Conservation (phyloP, 2,888 invertebrate species). For the Drosophila macrothrix region DNA sequence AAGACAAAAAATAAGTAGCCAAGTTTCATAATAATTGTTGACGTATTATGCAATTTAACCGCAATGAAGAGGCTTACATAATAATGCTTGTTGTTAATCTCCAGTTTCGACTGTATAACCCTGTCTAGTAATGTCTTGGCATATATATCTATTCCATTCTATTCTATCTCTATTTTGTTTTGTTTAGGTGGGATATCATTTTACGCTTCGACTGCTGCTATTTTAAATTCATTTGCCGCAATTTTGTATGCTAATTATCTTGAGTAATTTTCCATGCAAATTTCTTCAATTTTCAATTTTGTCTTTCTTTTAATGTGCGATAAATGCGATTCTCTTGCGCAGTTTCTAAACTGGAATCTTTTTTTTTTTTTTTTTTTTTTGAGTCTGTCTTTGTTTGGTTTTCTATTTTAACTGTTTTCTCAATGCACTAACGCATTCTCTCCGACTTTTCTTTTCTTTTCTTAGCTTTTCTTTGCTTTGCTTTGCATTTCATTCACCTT, state of each 20-base stretch:
- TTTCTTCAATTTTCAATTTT: slow-evolving; percentile 6
- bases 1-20: neutral
- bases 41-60: slow-evolving; percentile 15
- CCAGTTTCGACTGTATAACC: slow-evolving; percentile 11
- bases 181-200: slow-evolving; percentile 26
- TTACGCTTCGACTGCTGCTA: slow-evolving; percentile 46
- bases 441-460: slow-evolving; percentile 7
- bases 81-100: neutral
- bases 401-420: slow-evolving; percentile 25
- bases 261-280: slow-evolving; percentile 50
- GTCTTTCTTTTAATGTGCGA: neutral
- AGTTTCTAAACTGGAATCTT: slow-evolving; percentile 10
- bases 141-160: neutral
- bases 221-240: slow-evolving; percentile 42
- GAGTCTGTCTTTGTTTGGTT: slow-evolving; percentile 4
- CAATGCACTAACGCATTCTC: slow-evolving; percentile 2
- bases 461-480: neutral
- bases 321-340: slow-evolving; percentile 10
- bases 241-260: slow-evolving; percentile 55
- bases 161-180: neutral
- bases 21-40: neutral
- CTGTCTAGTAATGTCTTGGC: slow-evolving; percentile 10
- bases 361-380: slow-evolving; percentile 4
- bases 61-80: neutral
- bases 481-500: slow-evolving; percentile 34